phyloP scores from a whole-genome alignment of 2,888 invertebrate genomes.

The Stenolophus ochropezus region DNA sequence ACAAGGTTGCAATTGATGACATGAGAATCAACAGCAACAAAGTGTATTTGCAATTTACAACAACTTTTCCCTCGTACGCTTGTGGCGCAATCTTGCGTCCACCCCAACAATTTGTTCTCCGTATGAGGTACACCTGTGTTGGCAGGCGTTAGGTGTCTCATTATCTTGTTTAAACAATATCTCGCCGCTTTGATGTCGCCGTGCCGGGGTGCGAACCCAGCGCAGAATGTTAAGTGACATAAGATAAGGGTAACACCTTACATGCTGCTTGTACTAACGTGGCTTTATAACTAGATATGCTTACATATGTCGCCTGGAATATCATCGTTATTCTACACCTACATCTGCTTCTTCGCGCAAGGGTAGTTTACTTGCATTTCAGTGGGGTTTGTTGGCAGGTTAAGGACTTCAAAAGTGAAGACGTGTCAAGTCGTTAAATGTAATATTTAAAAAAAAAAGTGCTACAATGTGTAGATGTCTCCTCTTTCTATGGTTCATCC shows the following conservation, averaged over 20 bases:
- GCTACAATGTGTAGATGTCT: too few relatives aligned
- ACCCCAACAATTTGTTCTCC: not conserved
- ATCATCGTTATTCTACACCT: too few relatives aligned
- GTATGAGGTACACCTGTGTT: not conserved
- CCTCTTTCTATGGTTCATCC: too few relatives aligned
- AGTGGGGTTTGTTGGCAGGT: too few relatives aligned
- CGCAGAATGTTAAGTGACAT: conserved; percentile 1
- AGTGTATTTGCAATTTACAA: not conserved
- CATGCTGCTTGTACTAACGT: not conserved
- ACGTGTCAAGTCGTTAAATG: too few relatives aligned
- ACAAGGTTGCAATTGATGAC: too few relatives aligned
- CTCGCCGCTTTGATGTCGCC: conserved; percentile 19
- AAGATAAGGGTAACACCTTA: conserved; percentile 9
- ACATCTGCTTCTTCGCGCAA: too few relatives aligned
- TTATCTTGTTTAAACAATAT: conserved; percentile 39
- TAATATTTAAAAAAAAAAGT: too few relatives aligned
- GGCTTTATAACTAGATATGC: not conserved
- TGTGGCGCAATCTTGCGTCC: not conserved
- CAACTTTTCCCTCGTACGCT: not conserved
- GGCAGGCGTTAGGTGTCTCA: conserved; percentile 22
- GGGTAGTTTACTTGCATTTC: too few relatives aligned
- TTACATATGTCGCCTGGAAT: not conserved
- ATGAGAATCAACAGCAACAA: too few relatives aligned
- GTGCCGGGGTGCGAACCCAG: not conserved
- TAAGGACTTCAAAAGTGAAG: too few relatives aligned